A percentile compares a stretch with the other conserved stretches of the same genome.
phyloP scores from a whole-genome alignment of 2,113 vertebrate genomes.

The Nesogale talazaci region DNA sequence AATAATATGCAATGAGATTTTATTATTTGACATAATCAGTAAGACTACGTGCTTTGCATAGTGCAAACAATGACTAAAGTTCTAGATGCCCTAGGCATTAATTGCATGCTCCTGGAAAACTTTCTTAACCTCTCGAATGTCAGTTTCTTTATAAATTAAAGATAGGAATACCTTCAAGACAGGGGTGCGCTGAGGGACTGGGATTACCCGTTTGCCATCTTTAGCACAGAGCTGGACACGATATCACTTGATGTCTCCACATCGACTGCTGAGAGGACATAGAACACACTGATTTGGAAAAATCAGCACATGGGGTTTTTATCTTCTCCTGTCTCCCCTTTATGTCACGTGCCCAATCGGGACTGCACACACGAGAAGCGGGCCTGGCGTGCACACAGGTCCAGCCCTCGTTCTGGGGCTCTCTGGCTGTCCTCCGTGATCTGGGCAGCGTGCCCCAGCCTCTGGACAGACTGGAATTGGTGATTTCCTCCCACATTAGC shows the following conservation, averaged over 20 bases:
- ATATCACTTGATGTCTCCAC: slow-evolving; percentile 34
- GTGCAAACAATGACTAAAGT: slow-evolving; percentile 24
- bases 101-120: not conserved
- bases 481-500: slow-evolving; percentile 74
- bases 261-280: slow-evolving; percentile 51
- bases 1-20: slow-evolving; percentile 2
- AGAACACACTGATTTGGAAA: slow-evolving; percentile 58
- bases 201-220: not conserved
- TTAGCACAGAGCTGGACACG: not conserved
- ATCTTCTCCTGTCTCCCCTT: slow-evolving; percentile 42
- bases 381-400: slow-evolving; percentile 7
- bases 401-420: slow-evolving; percentile 24
- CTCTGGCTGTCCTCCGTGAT: slow-evolving; percentile 60
- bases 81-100: slow-evolving; percentile 3
- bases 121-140: slow-evolving; percentile 19
- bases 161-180: slow-evolving; percentile 9
- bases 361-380: no score
- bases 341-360: not conserved
- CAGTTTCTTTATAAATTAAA: slow-evolving; percentile 25
- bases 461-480: slow-evolving; percentile 81
- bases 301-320: slow-evolving; percentile 53
- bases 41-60: not conserved
- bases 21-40: slow-evolving; percentile 20
- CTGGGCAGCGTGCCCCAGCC: slow-evolving; percentile 76
- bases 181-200: slow-evolving; percentile 5